Conservation (phyloP, 2,888 invertebrate species). For the Vannuccia rotundouncinata region DNA sequence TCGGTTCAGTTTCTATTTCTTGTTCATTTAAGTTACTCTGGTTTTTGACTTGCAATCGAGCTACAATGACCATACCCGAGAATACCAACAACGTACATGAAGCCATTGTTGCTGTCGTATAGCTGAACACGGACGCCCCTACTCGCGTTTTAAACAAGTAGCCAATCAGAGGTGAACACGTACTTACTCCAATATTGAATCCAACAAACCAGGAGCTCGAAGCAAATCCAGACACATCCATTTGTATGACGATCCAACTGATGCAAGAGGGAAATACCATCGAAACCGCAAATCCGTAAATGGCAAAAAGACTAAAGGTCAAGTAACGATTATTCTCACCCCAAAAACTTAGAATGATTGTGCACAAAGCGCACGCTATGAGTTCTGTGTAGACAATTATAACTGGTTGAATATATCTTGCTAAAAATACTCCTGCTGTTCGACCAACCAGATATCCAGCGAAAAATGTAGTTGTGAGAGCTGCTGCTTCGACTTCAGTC, state of each 20-base stretch:
- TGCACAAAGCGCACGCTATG: neutral
- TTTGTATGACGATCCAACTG: neutral
- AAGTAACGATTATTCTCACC: neutral
- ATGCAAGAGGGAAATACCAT: neutral
- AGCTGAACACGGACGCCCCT: neutral
- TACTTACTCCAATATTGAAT: neutral
- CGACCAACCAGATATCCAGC: neutral
- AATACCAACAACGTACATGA: neutral
- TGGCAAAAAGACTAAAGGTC: neutral
- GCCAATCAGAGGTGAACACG: conserved; percentile 29
- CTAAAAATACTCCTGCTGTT: neutral
- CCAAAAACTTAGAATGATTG: neutral
- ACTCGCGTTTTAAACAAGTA: neutral
- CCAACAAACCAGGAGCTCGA: neutral
- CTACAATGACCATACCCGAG: neutral
- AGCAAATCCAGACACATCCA: neutral
- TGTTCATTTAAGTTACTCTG: neutral
- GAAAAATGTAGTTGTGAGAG: neutral
- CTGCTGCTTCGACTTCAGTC: neutral
- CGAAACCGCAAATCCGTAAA: conserved; percentile 10
- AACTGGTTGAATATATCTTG: neutral
- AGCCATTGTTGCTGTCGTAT: neutral
- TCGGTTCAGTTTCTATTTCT: neutral
- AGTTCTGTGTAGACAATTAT: neutral
- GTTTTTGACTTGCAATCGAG: neutral